Evolutionary conservation across 2,113 vertebrate species (phyloP).

Genomic region (Polypterus bichir): DNA sequence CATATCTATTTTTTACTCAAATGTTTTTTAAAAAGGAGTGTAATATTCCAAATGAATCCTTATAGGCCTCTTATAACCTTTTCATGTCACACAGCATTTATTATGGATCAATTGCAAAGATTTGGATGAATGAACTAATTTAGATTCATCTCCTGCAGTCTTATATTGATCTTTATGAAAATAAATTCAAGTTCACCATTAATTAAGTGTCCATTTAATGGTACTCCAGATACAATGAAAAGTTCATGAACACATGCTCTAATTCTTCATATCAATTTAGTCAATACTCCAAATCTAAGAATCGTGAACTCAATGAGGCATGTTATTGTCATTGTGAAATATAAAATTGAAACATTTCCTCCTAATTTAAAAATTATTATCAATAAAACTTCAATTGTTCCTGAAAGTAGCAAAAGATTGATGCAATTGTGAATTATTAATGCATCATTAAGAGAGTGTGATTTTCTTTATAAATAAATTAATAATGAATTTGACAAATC

Average conservation of each 20-base stretch:
- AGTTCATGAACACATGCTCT: slow-evolving; percentile 14
- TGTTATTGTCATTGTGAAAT: too few relatives aligned
- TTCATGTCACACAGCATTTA: slow-evolving; percentile 29
- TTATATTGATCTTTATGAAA: slow-evolving; percentile 39
- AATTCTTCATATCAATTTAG: too few relatives aligned
- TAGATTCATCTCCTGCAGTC: slow-evolving; percentile 29
- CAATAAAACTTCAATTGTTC: too few relatives aligned
- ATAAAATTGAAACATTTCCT: too few relatives aligned
- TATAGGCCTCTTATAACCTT: slow-evolving; percentile 22
- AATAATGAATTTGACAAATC: background rate
- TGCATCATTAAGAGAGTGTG: background rate
- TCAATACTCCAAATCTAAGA: too few relatives aligned
- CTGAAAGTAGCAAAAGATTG: too few relatives aligned
- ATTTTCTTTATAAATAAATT: background rate
- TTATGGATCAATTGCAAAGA: slow-evolving; percentile 36
- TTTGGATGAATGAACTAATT: slow-evolving; percentile 32
- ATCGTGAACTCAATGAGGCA: too few relatives aligned
- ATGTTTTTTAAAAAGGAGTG: too few relatives aligned
- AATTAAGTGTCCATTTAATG: slow-evolving; percentile 16
- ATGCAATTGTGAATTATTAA: too few relatives aligned
- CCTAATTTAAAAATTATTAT: too few relatives aligned
- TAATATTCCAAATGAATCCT: background rate
- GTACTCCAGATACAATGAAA: slow-evolving; percentile 29
- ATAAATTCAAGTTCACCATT: slow-evolving; percentile 25
- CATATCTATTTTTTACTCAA: too few relatives aligned